phyloP scores from a whole-genome alignment of 2,797 vertebrate species.

The Decapterus maruadsi region DNA sequence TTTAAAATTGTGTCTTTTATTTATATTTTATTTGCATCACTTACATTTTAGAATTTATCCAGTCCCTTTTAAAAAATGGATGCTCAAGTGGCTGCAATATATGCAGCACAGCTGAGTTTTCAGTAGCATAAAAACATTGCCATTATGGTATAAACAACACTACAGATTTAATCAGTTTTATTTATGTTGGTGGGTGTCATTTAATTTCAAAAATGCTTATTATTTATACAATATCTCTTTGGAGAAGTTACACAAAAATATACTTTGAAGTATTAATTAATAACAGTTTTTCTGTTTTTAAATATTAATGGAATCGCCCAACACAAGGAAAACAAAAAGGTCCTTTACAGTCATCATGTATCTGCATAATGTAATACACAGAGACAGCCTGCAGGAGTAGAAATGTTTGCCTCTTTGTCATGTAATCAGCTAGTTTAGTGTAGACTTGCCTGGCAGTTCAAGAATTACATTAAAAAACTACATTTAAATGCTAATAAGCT shows the following conservation, averaged over 20 bases:
- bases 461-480: not conserved
- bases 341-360: not conserved
- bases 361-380: not conserved
- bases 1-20: slow-evolving; percentile 25
- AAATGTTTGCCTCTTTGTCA: not conserved
- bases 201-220: too few relatives aligned
- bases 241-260: not conserved
- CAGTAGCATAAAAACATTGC: not conserved
- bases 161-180: not conserved
- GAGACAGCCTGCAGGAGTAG: too few relatives aligned
- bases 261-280: not conserved
- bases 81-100: not conserved
- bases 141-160: not conserved
- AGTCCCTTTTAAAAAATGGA: not conserved
- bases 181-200: not conserved
- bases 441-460: not conserved
- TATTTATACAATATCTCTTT: not conserved
- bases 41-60: not conserved
- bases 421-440: not conserved
- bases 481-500: not conserved
- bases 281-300: too few relatives aligned
- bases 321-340: not conserved
- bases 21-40: slow-evolving; percentile 22
- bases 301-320: not conserved
- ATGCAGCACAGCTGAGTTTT: not conserved